These are phyloP conservation scores for Pristis pectinata DNA, from an alignment of 2,797 vertebrate genomes.

Conservation along the genomic window DNA sequence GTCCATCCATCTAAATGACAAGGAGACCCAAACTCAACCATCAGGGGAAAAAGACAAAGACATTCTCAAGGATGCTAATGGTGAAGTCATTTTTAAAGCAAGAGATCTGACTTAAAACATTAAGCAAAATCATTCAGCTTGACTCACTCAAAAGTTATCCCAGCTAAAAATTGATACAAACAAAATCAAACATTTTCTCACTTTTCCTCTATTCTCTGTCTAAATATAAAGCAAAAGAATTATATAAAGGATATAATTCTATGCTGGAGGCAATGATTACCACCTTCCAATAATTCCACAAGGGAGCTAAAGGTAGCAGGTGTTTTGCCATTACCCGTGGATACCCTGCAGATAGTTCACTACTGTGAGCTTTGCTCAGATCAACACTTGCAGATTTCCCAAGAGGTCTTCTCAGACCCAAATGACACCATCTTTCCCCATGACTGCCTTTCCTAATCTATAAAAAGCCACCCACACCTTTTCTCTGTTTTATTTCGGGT, in stretches of 20 bases:
- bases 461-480: conserved; percentile 1
- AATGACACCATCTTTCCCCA: not conserved
- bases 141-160: not conserved
- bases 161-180: not conserved
- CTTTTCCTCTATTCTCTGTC: not conserved
- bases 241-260: not conserved
- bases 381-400: conserved; percentile 16
- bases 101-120: not conserved
- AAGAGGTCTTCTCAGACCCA: not conserved
- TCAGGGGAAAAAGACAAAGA: not conserved
- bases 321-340: not conserved
- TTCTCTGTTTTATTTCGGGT: conserved; percentile 1
- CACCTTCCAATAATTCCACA: not conserved
- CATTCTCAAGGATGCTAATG: not conserved
- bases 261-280: not conserved
- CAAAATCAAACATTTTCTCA: not conserved
- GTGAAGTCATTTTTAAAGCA: not conserved
- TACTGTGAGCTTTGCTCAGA: not conserved
- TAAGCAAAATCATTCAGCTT: not conserved
- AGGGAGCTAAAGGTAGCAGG: conserved; percentile 1
- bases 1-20: no score
- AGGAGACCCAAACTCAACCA: not conserved
- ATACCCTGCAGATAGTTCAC: not conserved
- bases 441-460: not conserved
- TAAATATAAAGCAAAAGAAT: not conserved